These are phyloP conservation scores for Oncorhynchus tshawytscha DNA, from an alignment of 2,113 vertebrate species.

Conservation along the genomic window DNA sequence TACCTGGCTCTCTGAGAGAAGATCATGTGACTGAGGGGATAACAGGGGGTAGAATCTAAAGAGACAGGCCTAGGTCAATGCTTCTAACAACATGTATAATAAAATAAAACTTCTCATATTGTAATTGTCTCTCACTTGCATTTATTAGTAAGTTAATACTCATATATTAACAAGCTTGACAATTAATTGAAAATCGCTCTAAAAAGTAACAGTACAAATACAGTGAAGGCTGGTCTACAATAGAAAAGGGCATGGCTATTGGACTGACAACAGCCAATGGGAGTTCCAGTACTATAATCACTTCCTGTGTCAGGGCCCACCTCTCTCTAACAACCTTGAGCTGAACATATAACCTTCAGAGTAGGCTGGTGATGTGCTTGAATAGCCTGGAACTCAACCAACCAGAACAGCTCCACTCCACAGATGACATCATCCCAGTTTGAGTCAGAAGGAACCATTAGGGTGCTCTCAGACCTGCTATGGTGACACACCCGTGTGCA, in stretches of 20 bases:
- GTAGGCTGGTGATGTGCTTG: background rate
- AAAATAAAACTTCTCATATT: background rate
- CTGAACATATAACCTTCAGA: constrained; percentile 45
- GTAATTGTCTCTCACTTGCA: too few relatives aligned
- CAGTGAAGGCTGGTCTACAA: background rate
- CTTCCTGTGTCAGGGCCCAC: constrained; percentile 32
- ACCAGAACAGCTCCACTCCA: constrained; percentile 1
- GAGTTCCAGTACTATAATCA: constrained; percentile 1
- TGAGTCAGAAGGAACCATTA: constrained; percentile 11
- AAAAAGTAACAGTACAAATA: constrained; percentile 3
- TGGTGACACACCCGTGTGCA: background rate
- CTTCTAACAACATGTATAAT: constrained; percentile 20
- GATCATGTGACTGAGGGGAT: constrained; percentile 49
- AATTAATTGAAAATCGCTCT: background rate
- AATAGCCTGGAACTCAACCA: constrained; percentile 8
- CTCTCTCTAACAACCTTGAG: constrained; percentile 47
- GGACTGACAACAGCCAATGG: background rate
- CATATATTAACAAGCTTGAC: background rate
- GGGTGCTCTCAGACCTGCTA: background rate
- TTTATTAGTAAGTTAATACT: background rate
- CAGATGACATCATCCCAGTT: constrained; percentile 4
- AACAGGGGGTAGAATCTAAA: constrained; percentile 31
- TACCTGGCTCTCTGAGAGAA: constrained; percentile 33
- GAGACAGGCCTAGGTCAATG: constrained; percentile 29
- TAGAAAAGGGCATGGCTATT: background rate